Conservation (phyloP, 2,113 vertebrate genomes). For the Lamprotornis superbus region DNA sequence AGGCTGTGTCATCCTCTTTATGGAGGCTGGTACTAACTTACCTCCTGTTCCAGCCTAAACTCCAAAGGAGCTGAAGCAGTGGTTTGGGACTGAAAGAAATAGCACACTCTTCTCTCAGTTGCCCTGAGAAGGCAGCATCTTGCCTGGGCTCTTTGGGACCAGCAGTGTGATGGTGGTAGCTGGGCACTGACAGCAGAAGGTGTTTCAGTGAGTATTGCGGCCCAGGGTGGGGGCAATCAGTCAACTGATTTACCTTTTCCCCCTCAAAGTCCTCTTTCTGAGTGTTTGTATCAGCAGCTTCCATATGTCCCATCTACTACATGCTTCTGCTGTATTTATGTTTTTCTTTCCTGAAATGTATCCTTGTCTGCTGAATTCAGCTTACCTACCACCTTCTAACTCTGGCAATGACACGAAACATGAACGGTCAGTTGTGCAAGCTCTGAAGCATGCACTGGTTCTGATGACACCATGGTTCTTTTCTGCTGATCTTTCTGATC, state of each 20-base stretch:
- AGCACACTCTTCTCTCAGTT: neutral
- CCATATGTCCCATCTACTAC: neutral
- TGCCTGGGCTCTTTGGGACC: neutral
- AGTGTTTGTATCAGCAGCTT: neutral
- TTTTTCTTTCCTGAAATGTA: neutral
- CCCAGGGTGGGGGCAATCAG: neutral
- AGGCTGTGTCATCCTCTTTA: neutral
- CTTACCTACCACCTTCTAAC: neutral
- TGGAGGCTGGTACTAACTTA: neutral
- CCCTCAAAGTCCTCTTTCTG: neutral
- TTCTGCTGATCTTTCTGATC: neutral
- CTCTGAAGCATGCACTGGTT: neutral
- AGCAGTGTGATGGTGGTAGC: neutral
- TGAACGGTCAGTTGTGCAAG: neutral
- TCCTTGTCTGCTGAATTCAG: neutral
- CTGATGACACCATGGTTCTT: neutral
- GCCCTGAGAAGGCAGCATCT: neutral
- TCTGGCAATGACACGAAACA: fast-evolving
- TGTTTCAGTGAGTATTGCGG: fast-evolving
- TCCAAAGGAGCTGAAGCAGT: neutral
- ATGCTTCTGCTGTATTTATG: neutral
- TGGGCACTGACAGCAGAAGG: neutral
- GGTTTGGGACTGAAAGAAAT: neutral
- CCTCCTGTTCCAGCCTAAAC: neutral
- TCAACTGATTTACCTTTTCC: neutral